Evolutionary conservation across 1,140 invertebrate species (phyloP), one percentile per base, ranked within the genome.

Genomic region (Megalopta genalis): DNA sequence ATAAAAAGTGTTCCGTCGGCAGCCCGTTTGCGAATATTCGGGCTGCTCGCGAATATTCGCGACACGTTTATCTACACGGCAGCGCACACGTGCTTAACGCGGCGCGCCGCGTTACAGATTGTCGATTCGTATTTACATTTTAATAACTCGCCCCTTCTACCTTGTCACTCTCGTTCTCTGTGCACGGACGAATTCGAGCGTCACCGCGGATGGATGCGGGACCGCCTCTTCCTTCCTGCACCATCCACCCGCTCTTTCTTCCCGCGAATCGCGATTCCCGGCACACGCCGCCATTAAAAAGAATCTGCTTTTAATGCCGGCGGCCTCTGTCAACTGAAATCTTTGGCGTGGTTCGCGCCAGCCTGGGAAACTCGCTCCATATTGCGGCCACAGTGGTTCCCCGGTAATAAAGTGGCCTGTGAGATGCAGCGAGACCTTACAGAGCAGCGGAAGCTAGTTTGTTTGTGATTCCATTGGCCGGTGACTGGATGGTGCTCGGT

Each of bases 61-160:
- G 83, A 78, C 71, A 79, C 74, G 75, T 86, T 86, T 85, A 79
- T 72, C 80, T 59, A 82, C 84, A 72, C 71, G 68, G 80, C 75
- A 75, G 75, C 75, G 75, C 80, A 66, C 65, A 82, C 70, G 75
- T 57, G 80, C 75, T 86, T 86, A 82, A 85, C 84, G 67, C 63
- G 83, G 75, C 83, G 73, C 81, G 75, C 46, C 67, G 83, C 70
- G 70, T 86, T 85, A 86, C 84, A 86, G 83, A 82, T 86, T 88
- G 85, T 87, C 87, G 85, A 88, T 88, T 86, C 80, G 77, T 88
- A 88, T 88, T 88, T 88, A 88, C 87, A 88, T 88, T 88, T 88
- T 88, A 88, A 88, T 88, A 88, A 88, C 87, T 81, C 87, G 81
- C 82, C 83, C 73, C 77, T 80, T 84, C 83, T 71, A 75, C 83